Conservation (phyloP, 2,113 vertebrate genomes). For the Eleginops maclovinus region DNA sequence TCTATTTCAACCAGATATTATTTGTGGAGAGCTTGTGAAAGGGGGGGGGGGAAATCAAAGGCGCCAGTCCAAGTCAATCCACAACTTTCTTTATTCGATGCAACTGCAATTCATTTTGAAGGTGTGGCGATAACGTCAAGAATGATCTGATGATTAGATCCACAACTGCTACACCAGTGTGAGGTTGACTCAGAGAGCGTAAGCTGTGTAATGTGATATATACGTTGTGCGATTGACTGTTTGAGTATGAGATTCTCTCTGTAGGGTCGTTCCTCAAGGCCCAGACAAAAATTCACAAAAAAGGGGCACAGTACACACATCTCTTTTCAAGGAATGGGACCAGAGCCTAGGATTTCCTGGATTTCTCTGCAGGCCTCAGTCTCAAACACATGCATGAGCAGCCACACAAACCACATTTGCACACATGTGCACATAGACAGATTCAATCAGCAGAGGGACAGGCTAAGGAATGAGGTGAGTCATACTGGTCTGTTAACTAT, state of each 20-base stretch:
- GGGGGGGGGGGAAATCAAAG: constrained; percentile 29
- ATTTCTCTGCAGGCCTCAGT: constrained; percentile 60
- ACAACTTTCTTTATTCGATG: constrained; percentile 39
- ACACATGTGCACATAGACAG: constrained; percentile 20
- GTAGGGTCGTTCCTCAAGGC: constrained; percentile 37
- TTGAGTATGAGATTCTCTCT: constrained; percentile 25
- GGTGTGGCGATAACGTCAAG: constrained; percentile 59
- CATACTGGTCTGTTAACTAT: constrained; percentile 57
- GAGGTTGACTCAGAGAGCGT: constrained; percentile 37
- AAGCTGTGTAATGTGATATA: constrained; percentile 64
- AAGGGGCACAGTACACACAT: constrained; percentile 37
- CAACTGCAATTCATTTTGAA: constrained; percentile 66
- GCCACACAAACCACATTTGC: constrained; percentile 44
- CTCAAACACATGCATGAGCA: constrained; percentile 37
- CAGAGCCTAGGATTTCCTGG: constrained; percentile 74
- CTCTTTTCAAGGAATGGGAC: constrained; percentile 59
- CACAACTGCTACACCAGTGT: constrained; percentile 58
- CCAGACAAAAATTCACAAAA: constrained; percentile 42
- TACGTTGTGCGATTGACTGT: constrained; percentile 27
- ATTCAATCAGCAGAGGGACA: constrained; percentile 48
- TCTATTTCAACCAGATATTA: constrained; percentile 55
- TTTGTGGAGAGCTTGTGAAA: constrained; percentile 31
- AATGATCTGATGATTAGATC: constrained; percentile 73
- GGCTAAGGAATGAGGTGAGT: constrained; percentile 65
- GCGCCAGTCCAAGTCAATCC: constrained; percentile 25